These are phyloP conservation scores for Heliconius ethilla DNA, from an alignment of 2,888 invertebrate genomes.

Conservation along the genomic window DNA sequence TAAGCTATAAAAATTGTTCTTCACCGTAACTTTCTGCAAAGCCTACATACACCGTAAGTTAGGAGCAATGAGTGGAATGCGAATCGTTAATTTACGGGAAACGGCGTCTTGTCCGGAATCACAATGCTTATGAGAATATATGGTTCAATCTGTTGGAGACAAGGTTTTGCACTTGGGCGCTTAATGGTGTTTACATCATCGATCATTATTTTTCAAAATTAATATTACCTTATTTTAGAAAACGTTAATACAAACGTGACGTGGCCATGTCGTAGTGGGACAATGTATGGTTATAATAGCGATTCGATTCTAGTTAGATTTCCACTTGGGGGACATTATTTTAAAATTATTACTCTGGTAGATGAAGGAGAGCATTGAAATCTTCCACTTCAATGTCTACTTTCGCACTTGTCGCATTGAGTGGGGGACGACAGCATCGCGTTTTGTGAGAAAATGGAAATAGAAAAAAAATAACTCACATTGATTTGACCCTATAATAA, in stretches of 20 bases:
- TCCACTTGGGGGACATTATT: too few relatives aligned
- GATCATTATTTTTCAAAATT: neutral
- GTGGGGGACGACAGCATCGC: too few relatives aligned
- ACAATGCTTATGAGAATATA: conserved; percentile 28
- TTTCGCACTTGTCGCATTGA: too few relatives aligned
- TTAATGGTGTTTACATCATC: neutral
- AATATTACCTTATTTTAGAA: neutral
- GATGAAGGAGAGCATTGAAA: too few relatives aligned
- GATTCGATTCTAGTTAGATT: too few relatives aligned
- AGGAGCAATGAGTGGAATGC: conserved; percentile 26
- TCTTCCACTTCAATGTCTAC: too few relatives aligned
- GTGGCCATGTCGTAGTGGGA: too few relatives aligned
- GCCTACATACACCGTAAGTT: conserved; percentile 20
- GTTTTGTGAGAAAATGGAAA: too few relatives aligned
- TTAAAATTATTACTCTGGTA: too few relatives aligned
- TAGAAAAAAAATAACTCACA: too few relatives aligned
- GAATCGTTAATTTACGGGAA: conserved; percentile 29
- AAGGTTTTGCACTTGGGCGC: conserved; percentile 8
- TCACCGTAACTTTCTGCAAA: conserved; percentile 17
- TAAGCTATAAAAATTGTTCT: conserved; percentile 26
- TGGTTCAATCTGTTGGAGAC: conserved; percentile 14
- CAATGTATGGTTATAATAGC: too few relatives aligned
- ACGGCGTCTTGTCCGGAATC: conserved; percentile 25
- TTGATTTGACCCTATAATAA: neutral
- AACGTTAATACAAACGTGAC: too few relatives aligned